These are phyloP conservation scores for Alauda arvensis DNA, from an alignment of 2,797 vertebrate genomes.

Conservation along the genomic window DNA sequence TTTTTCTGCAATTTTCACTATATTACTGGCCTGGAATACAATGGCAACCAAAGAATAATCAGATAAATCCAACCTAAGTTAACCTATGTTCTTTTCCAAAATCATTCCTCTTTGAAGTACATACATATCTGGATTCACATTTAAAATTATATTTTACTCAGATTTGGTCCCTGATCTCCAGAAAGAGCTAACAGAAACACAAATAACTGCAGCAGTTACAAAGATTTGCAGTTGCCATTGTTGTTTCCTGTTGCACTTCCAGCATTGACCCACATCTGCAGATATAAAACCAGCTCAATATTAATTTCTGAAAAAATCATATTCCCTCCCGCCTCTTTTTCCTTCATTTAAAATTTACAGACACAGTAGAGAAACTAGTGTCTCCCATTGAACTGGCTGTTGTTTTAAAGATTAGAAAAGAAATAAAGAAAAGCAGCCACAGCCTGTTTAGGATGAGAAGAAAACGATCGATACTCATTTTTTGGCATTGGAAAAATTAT, in stretches of 20 bases:
- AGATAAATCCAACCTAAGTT: not conserved
- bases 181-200: not conserved
- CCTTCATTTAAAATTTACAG: not conserved
- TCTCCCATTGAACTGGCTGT: not conserved
- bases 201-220: not conserved
- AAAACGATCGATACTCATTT: not conserved
- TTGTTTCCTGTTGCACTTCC: not conserved
- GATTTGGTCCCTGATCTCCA: not conserved
- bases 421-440: not conserved
- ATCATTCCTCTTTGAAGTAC: not conserved
- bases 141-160: not conserved
- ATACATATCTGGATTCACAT: not conserved
- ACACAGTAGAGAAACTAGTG: not conserved
- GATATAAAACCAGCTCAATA: not conserved
- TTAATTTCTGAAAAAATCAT: not conserved
- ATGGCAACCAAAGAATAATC: not conserved
- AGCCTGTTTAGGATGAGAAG: not conserved
- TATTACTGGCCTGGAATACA: not conserved
- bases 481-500: not conserved
- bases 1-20: not conserved
- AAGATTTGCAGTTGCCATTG: not conserved
- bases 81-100: not conserved
- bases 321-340: not conserved
- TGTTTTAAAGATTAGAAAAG: not conserved
- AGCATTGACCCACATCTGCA: not conserved